Evolutionary conservation across 2,888 invertebrate genomes (phyloP).

Genomic region (Lasioglossum pauxillum): DNA sequence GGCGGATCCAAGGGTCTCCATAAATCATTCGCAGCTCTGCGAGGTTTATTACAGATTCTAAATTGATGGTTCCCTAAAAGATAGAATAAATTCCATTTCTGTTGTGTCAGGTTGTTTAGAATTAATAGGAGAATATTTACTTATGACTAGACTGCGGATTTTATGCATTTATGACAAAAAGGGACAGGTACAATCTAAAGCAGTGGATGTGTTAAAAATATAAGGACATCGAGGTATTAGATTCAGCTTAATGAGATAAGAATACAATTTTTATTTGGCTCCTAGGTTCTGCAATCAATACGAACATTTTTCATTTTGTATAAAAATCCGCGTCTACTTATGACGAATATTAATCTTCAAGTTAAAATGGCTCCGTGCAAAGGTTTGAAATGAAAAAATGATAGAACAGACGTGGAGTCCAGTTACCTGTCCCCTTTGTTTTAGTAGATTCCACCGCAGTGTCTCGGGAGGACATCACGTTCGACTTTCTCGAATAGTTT

Average conservation of each 20-base stretch:
- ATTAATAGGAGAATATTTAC: background rate
- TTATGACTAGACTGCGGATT: too few relatives aligned
- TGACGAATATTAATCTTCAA: too few relatives aligned
- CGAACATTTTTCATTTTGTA: too few relatives aligned
- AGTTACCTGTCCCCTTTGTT: background rate
- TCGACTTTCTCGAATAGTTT: slow-evolving; percentile 48
- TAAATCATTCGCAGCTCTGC: slow-evolving; percentile 8
- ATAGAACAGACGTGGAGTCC: background rate
- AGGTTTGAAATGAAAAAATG: background rate
- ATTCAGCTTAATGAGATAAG: too few relatives aligned
- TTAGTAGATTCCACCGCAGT: background rate
- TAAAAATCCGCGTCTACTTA: too few relatives aligned
- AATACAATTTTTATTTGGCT: too few relatives aligned
- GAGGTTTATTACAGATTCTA: background rate
- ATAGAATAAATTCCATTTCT: background rate
- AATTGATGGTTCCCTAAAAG: background rate
- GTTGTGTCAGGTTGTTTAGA: background rate
- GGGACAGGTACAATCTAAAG: too few relatives aligned
- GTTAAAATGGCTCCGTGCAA: too few relatives aligned
- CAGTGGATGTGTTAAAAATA: too few relatives aligned
- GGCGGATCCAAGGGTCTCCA: background rate
- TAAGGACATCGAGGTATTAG: too few relatives aligned
- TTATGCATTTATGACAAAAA: too few relatives aligned
- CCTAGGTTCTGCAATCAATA: too few relatives aligned
- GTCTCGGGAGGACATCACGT: slow-evolving; percentile 21